Evolutionary conservation across 2,113 vertebrate genomes (phyloP), one percentile per base, ranked within the genome.

Genomic region (Halcyon senegalensis): DNA sequence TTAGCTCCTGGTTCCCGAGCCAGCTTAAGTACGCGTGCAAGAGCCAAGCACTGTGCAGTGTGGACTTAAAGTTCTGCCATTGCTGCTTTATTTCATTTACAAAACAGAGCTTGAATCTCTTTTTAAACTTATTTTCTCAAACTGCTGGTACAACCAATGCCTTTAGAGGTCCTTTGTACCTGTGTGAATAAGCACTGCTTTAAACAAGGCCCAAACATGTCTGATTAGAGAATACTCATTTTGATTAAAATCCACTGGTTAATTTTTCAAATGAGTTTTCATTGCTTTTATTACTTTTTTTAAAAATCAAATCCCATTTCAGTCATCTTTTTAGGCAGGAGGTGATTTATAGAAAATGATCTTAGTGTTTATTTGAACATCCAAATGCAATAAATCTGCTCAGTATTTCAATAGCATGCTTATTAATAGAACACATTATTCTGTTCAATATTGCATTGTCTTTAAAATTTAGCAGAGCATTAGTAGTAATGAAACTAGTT

Each of bases 401-500:
- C 87, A 91, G 90, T 94, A 91, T 97, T 98, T 98, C 97, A 97
- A 96, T 97, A 98, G 94, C 96, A 78, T 95, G 88, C 94, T 97
- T 98, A 98, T 98, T 98, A 98, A 98, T 98, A 96, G 97, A 97
- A 96, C 93, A 97, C 94, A 96, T 98, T 98, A 97, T 98, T 98
- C 95, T 97, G 96, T 97, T 98, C 97, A 98, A 97, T 98, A 98
- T 97, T 97, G 94, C 60, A 37, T 97, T 98, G 97, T 98, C 97
- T 98, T 98, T 98, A 98, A 98, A 98, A 98, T 98, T 98, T 98
- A 98, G 94, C 93, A 97, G 97, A 98, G 95, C 97, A 97, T 98
- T 98, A 97, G 96, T 97, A 97, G 95, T 92, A 95, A 87, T 98
- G 97, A 98, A 98, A 97, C 92, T 95, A 96, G 96, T 95, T 97